Percentiles rank a stretch among this genome's conserved stretches.
These are phyloP conservation scores for Brachyopa scutellaris DNA, from an alignment of 2,888 invertebrate species.

Conservation along the genomic window DNA sequence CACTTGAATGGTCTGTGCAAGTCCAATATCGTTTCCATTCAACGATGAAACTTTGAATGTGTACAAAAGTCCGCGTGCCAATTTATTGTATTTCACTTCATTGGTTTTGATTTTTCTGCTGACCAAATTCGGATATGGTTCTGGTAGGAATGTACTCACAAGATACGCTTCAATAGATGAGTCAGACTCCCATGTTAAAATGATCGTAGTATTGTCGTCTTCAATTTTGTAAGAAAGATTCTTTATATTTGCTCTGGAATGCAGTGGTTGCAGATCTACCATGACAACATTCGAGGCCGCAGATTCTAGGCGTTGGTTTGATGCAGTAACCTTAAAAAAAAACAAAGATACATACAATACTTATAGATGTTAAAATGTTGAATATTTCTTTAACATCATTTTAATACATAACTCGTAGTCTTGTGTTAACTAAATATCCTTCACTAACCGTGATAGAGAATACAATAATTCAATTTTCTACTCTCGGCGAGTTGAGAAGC, in stretches of 20 bases:
- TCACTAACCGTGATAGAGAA: too few relatives aligned
- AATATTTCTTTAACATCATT: too few relatives aligned
- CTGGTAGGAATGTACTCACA: conserved; percentile 83
- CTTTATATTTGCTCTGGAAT: conserved; percentile 10
- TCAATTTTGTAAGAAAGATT: conserved; percentile 75
- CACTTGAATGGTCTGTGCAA: conserved; percentile 76
- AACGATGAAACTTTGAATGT: conserved; percentile 82
- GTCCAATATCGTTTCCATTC: conserved; percentile 83
- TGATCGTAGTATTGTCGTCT: conserved; percentile 83
- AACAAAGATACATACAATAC: too few relatives aligned
- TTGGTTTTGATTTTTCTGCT: conserved; percentile 81
- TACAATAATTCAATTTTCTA: too few relatives aligned
- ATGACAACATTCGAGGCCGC: conserved; percentile 84
- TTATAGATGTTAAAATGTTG: too few relatives aligned
- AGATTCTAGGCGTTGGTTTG: conserved; percentile 85
- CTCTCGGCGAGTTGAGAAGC: too few relatives aligned
- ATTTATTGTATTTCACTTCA: conserved; percentile 80
- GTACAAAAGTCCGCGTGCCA: conserved; percentile 83
- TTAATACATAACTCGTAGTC: too few relatives aligned
- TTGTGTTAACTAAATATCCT: too few relatives aligned
- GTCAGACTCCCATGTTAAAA: conserved; percentile 85
- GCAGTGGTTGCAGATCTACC: conserved; percentile 77
- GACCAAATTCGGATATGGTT: conserved; percentile 84
- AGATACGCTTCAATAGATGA: conserved; percentile 85
- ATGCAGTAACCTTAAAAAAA: conserved; percentile 84